Conservation (phyloP, 2,888 invertebrate genomes). For the Agrochola lota region DNA sequence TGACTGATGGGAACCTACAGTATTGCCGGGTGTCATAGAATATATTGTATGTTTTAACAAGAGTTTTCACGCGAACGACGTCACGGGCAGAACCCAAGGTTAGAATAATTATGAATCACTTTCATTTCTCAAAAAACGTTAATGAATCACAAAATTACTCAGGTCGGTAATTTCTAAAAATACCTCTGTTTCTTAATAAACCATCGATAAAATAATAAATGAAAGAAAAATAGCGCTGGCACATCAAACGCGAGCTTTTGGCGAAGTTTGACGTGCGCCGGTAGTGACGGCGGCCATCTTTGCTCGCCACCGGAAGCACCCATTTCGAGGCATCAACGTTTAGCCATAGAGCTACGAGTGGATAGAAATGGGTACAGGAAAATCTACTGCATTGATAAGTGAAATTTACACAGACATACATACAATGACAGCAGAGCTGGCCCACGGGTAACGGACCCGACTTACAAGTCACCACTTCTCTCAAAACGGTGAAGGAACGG, state of each 20-base stretch:
- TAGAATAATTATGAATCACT: not conserved
- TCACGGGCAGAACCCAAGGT: too few relatives aligned
- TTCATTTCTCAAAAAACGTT: not conserved
- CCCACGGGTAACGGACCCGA: too few relatives aligned
- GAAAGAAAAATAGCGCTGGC: slow-evolving; percentile 59
- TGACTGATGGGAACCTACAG: too few relatives aligned
- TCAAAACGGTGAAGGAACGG: too few relatives aligned
- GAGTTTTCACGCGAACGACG: too few relatives aligned
- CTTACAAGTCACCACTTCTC: too few relatives aligned
- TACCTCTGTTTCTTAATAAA: slow-evolving; percentile 18
- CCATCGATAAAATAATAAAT: slow-evolving; percentile 46
- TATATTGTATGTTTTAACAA: too few relatives aligned
- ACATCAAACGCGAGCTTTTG: slow-evolving; percentile 78
- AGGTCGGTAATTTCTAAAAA: slow-evolving; percentile 5
- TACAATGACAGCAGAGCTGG: not conserved
- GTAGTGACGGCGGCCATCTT: slow-evolving; percentile 86
- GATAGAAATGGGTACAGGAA: slow-evolving; percentile 61
- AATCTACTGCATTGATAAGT: not conserved
- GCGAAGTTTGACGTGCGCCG: slow-evolving; percentile 82
- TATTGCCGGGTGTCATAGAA: too few relatives aligned
- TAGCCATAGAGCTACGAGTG: slow-evolving; percentile 73
- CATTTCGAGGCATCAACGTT: slow-evolving; percentile 88
- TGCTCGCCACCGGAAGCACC: slow-evolving; percentile 84
- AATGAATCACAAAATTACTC: not conserved
- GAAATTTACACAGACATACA: too few relatives aligned